phyloP scores from a whole-genome alignment of 53 echinoderm and acorn worm genomes.

The Patiria pectinifera region DNA sequence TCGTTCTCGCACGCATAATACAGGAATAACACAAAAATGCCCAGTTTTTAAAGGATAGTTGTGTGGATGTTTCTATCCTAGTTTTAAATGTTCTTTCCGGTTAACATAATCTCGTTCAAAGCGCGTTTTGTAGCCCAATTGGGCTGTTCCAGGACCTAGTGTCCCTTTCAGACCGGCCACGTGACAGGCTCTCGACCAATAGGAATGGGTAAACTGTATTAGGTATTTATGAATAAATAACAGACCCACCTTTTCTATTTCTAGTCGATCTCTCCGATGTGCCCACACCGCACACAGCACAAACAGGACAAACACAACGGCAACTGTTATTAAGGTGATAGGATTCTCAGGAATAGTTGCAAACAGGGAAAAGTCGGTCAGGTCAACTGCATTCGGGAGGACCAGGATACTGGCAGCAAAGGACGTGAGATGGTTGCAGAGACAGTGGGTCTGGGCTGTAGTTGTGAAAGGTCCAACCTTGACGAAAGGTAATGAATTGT shows the following conservation, averaged over 20 bases:
- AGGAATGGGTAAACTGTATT: no score
- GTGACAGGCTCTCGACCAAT: no score
- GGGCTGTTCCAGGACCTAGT: no score
- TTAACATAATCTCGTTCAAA: no score
- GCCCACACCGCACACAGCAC: constrained; percentile 78
- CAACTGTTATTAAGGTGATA: constrained; percentile 68
- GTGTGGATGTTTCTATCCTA: no score
- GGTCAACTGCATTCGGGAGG: constrained; percentile 82
- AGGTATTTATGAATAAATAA: not conserved
- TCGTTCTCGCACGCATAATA: no score
- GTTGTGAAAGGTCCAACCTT: constrained; percentile 87
- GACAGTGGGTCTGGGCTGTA: constrained; percentile 75
- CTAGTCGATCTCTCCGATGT: constrained; percentile 69
- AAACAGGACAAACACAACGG: constrained; percentile 65
- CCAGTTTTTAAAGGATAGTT: no score
- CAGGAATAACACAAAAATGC: no score
- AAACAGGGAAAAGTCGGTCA: constrained; percentile 77
- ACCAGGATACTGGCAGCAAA: constrained; percentile 83
- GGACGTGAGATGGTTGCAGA: constrained; percentile 85
- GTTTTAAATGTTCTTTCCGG: no score
- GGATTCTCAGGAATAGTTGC: constrained; percentile 80
- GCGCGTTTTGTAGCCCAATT: no score
- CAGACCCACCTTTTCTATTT: constrained; percentile 69
- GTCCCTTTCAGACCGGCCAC: no score
- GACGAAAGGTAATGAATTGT: not conserved